Conservation (phyloP, 1,140 invertebrate genomes). For the Phortica variegata region DNA sequence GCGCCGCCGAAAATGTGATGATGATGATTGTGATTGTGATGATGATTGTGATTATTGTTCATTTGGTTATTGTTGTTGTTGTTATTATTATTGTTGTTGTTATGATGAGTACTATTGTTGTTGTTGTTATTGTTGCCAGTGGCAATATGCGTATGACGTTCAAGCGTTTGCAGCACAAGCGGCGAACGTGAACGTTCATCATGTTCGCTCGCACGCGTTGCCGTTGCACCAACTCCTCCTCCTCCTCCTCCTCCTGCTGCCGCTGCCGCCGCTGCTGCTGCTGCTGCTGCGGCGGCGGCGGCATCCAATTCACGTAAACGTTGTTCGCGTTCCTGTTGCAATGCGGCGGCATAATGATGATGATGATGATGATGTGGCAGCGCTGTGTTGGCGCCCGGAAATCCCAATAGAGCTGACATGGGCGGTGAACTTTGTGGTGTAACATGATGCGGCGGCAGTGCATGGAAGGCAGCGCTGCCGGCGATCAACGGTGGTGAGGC, state of each 20-base stretch:
- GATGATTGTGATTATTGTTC: constrained; percentile 14
- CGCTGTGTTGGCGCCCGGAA: constrained; percentile 6
- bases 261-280: constrained; percentile 21
- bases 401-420: constrained; percentile 1
- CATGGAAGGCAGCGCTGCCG: no score
- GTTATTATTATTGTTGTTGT: constrained; percentile 7
- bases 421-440: neutral
- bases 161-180: constrained; percentile 30
- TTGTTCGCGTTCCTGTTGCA: constrained; percentile 9
- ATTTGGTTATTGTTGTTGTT: constrained; percentile 17
- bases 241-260: constrained; percentile 20
- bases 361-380: no score
- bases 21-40: constrained; percentile 16
- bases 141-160: no score
- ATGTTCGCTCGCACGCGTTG: constrained; percentile 20
- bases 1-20: constrained; percentile 27
- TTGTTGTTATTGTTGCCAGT: constrained; percentile 12
- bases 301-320: constrained; percentile 8
- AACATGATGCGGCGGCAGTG: no score
- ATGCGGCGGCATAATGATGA: constrained; percentile 14
- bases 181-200: constrained; percentile 52
- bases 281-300: constrained; percentile 7
- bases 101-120: constrained; percentile 18
- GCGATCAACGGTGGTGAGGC: no score
- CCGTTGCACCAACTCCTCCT: constrained; percentile 21